phyloP scores from a whole-genome alignment of 2,888 invertebrate genomes.

The Drosophila mettleri region DNA sequence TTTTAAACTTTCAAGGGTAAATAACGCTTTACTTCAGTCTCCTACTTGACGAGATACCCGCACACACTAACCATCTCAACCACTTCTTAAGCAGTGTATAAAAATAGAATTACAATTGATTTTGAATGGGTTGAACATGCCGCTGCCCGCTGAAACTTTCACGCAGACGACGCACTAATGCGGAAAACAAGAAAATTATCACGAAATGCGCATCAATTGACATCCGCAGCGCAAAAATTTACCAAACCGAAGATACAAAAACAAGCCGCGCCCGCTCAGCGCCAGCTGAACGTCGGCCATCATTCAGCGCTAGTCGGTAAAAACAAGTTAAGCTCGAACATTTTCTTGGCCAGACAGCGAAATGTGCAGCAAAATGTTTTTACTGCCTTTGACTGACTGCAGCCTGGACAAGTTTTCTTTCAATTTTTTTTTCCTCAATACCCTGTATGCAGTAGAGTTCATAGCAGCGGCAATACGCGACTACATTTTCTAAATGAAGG shows the following conservation, averaged over 20 bases:
- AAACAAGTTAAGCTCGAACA: slow-evolving; percentile 53
- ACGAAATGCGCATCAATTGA: slow-evolving; percentile 66
- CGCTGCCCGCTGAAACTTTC: background rate
- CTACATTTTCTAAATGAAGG: background rate
- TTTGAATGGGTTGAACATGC: slow-evolving; percentile 35
- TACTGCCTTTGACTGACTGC: slow-evolving; percentile 53
- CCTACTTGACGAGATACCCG: too few species aligned
- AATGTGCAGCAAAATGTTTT: slow-evolving; percentile 47
- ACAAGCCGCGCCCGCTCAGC: background rate
- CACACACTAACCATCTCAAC: background rate
- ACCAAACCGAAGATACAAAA: slow-evolving; percentile 32
- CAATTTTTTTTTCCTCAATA: background rate
- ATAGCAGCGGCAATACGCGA: background rate
- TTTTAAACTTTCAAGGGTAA: background rate
- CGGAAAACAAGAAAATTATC: slow-evolving; percentile 68
- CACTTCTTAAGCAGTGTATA: background rate
- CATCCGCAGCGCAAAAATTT: slow-evolving; percentile 39
- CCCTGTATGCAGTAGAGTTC: background rate
- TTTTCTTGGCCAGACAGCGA: slow-evolving; percentile 51
- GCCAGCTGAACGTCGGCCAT: slow-evolving; percentile 1
- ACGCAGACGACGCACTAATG: slow-evolving; percentile 51
- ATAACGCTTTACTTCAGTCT: background rate
- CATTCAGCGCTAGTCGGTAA: slow-evolving; percentile 42
- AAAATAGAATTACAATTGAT: slow-evolving; percentile 31
- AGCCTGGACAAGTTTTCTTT: slow-evolving; percentile 23